phyloP scores from a whole-genome alignment of 2,797 vertebrate genomes.

The Neoniphon sammara region DNA sequence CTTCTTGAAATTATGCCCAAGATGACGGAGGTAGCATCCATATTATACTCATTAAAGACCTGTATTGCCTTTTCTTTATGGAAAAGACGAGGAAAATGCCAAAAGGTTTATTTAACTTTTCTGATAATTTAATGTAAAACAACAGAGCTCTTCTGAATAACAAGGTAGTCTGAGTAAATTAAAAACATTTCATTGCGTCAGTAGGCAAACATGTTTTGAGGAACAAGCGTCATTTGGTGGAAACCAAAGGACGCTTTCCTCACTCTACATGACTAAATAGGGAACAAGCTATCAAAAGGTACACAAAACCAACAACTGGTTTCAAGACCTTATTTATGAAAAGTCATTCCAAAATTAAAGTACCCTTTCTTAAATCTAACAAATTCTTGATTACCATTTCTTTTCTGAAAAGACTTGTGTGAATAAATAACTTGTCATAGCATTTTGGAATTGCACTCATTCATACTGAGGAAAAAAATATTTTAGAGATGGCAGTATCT shows the following conservation, averaged over 20 bases:
- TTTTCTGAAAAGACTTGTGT: too few relatives aligned
- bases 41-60: slow-evolving; percentile 34
- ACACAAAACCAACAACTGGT: background rate
- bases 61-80: slow-evolving; percentile 7
- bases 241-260: background rate
- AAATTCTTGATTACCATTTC: too few relatives aligned
- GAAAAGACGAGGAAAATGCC: slow-evolving; percentile 1
- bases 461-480: too few relatives aligned
- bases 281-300: background rate
- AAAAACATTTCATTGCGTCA: background rate
- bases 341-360: too few relatives aligned
- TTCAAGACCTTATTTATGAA: too few relatives aligned
- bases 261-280: background rate
- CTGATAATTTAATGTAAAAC: background rate
- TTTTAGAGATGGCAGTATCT: too few relatives aligned
- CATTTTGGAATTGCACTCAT: too few relatives aligned
- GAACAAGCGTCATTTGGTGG: background rate
- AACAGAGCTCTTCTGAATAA: background rate
- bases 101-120: background rate
- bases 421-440: too few relatives aligned
- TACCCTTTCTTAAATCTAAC: too few relatives aligned
- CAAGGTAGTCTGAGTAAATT: background rate
- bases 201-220: background rate
- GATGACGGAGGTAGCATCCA: slow-evolving; percentile 59
- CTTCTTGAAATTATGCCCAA: slow-evolving; percentile 56